Evolutionary conservation across 23 tunicate species (phyloP).

Genomic region (Ciona savignyi): DNA sequence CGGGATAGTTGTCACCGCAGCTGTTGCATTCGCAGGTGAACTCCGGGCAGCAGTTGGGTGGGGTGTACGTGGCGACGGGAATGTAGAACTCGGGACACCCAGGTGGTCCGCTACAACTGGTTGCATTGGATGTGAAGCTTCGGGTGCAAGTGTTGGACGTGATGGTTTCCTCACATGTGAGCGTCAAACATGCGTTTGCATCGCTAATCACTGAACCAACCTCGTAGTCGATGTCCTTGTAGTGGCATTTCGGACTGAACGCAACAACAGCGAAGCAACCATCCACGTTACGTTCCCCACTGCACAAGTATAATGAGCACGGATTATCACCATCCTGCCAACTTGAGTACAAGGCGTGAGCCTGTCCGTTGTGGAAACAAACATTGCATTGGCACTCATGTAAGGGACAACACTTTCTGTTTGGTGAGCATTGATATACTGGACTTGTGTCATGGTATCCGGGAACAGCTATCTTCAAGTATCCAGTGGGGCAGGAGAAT

Average conservation of each 20-base stretch:
- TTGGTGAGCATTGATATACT: conserved; percentile 1
- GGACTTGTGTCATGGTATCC: neutral
- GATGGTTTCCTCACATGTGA: conserved; percentile 9
- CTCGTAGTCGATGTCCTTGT: conserved; percentile 8
- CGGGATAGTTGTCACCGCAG: conserved; percentile 31
- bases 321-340: conserved; percentile 22
- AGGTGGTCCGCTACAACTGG: conserved; percentile 4
- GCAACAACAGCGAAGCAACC: conserved; percentile 18
- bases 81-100: conserved; percentile 13
- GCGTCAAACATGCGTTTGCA: conserved; percentile 7
- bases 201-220: conserved; percentile 17
- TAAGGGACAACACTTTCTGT: conserved; percentile 10
- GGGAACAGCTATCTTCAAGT: neutral
- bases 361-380: conserved; percentile 16
- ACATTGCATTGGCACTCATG: conserved; percentile 15
- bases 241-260: conserved; percentile 7
- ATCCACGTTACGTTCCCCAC: neutral
- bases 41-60: conserved; percentile 18
- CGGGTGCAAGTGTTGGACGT: neutral
- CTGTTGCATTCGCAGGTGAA: conserved; percentile 15
- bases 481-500: conserved; percentile 1
- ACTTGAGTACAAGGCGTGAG: neutral
- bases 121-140: conserved; percentile 1
- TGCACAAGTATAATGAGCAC: conserved; percentile 10
- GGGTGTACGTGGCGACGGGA: neutral